phyloP scores from a whole-genome alignment of 2,113 vertebrate species.

The Brienomyrus brachyistius region DNA sequence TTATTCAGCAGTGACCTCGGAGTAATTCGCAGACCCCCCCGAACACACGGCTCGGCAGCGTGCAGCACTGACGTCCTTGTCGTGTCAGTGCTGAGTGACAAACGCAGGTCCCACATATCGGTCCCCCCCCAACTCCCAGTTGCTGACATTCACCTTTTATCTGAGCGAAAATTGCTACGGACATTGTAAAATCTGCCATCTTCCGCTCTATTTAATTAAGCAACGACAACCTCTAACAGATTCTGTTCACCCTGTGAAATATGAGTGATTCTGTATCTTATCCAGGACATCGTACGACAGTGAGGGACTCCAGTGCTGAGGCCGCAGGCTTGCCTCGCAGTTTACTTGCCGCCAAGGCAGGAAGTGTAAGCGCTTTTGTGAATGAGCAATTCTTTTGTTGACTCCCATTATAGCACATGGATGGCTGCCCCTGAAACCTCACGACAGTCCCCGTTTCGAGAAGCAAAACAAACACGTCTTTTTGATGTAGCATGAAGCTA shows the following conservation, averaged over 20 bases:
- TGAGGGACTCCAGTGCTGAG: not conserved
- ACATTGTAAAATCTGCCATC: not conserved
- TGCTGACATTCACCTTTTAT: not conserved
- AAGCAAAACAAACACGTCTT: not conserved
- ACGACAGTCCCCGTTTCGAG: not conserved
- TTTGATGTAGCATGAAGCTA: not conserved
- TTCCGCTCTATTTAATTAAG: not conserved
- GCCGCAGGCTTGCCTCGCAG: not conserved
- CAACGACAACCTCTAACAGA: not conserved
- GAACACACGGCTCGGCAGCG: slow-evolving; percentile 32
- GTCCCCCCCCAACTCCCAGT: not conserved
- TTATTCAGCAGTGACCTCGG: slow-evolving; percentile 46
- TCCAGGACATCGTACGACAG: not conserved
- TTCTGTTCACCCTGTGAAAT: not conserved
- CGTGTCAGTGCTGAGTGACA: slow-evolving; percentile 40
- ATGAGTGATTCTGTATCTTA: not conserved
- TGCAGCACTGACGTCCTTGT: slow-evolving; percentile 42
- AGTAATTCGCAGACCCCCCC: slow-evolving; percentile 43
- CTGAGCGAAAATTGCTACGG: not conserved
- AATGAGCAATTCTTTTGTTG: not conserved
- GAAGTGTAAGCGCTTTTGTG: not conserved
- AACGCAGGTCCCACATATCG: slow-evolving; percentile 21
- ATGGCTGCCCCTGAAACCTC: not conserved
- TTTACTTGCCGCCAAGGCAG: not conserved
- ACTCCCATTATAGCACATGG: not conserved